Evolutionary conservation across 2,888 invertebrate genomes (phyloP).

Genomic region (Andrena haemorrhoa): DNA sequence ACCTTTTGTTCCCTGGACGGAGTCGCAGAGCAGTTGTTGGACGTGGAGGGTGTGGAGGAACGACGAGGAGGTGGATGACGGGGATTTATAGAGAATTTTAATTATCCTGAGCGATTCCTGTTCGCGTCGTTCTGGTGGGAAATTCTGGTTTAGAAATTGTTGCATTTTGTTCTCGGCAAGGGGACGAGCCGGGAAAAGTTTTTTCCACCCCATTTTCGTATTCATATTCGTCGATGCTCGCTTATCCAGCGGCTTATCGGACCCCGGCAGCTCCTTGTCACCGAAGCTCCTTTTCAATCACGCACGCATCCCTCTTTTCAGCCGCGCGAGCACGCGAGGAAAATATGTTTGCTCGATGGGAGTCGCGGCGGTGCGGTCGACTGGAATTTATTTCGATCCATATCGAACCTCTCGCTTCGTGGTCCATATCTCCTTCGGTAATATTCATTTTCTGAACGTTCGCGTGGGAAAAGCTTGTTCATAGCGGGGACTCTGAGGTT

Average conservation of each 20-base stretch:
- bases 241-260: constrained; percentile 67
- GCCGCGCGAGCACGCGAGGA: constrained; percentile 15
- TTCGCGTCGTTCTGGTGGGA: no score
- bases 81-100: neutral
- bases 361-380: constrained; percentile 2
- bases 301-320: constrained; percentile 43
- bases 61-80: neutral
- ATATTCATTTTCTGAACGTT: constrained; percentile 25
- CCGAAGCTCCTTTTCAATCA: constrained; percentile 54
- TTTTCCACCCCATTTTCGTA: constrained; percentile 58
- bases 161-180: neutral
- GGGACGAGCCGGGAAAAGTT: no score
- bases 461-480: no score
- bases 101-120: no score
- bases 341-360: constrained; percentile 40
- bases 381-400: constrained; percentile 24
- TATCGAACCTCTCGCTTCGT: neutral
- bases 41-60: neutral
- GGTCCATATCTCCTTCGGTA: neutral
- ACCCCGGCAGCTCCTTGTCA: constrained; percentile 66
- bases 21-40: neutral
- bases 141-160: neutral
- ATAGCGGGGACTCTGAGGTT: no score
- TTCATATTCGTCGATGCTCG: constrained; percentile 76
- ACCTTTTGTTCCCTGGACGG: neutral